These are phyloP conservation scores for Rhagoletis zephyria DNA, from an alignment of 1,140 invertebrate species.

Conservation along the genomic window DNA sequence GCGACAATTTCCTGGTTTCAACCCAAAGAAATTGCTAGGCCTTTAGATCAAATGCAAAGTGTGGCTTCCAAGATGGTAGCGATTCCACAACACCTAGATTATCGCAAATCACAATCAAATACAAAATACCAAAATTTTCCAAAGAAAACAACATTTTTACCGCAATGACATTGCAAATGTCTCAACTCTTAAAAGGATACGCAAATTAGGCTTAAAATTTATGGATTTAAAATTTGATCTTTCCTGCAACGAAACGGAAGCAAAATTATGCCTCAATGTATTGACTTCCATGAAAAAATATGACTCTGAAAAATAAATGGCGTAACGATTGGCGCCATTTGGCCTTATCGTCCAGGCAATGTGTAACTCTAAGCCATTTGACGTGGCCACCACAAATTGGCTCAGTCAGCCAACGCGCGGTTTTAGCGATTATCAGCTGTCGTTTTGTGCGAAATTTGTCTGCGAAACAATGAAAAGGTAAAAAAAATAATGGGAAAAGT, in stretches of 20 bases:
- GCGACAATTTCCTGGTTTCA: no score
- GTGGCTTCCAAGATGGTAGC: no score
- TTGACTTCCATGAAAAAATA: slow-evolving; percentile 14
- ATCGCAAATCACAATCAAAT: no score
- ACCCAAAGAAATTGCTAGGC: no score
- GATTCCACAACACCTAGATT: no score
- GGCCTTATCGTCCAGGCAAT: neutral
- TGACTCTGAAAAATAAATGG: neutral
- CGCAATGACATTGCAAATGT: neutral
- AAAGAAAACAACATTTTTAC: neutral
- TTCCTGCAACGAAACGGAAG: neutral
- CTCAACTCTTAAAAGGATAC: slow-evolving; percentile 4
- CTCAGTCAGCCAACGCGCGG: slow-evolving; percentile 28
- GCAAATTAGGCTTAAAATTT: slow-evolving; percentile 13
- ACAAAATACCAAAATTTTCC: no score
- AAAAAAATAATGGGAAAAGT: neutral
- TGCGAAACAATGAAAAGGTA: neutral
- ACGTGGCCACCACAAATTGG: slow-evolving; percentile 30
- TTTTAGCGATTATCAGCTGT: slow-evolving; percentile 41
- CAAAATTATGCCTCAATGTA: neutral
- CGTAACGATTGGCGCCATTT: slow-evolving; percentile 24
- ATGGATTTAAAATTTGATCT: neutral
- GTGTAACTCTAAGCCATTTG: slow-evolving; percentile 22
- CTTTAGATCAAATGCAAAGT: no score
- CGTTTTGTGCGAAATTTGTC: slow-evolving; percentile 35